Evolutionary conservation across 2,113 vertebrate species (phyloP), one percentile per base, ranked within the genome.

Genomic region (Sylvia atricapilla): DNA sequence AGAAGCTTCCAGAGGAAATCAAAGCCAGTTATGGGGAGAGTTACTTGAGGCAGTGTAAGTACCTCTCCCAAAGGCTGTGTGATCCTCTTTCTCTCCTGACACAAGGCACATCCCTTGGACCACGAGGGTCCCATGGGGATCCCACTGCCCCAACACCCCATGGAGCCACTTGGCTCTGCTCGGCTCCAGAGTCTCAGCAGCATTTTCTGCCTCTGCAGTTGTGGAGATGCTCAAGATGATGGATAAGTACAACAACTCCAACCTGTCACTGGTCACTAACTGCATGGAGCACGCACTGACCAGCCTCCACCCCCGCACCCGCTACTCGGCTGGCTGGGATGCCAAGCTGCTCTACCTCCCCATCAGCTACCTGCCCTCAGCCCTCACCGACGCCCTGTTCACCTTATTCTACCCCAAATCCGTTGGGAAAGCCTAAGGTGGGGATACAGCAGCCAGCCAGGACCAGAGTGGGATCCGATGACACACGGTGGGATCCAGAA

Each of bases 271-370:
- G 92, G 98, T 98, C 17, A 98, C 98, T 0, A 93, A 96, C 87
- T 98, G 98, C 91, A 98, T 98, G 98, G 98, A 98, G 50, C 98
- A 98, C 2, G 98, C 98, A 1, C 90, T 99, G 89, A 98, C 97
- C 41, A 97, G 98, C 11, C 31, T 85, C 28, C 52, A 97, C 62
- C 98, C 98, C 3, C 97, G 98, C 3, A 88, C 73, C 44, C 98
- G 98, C 63, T 99, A 99, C 90, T 96, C 98, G 0, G 96, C 69
- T 0, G 98, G 98, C 35, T 98, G 97, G 97, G 98, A 98, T 7
- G 97, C 98, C 87, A 98, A 97, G 37, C 92, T 98, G 35, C 25
- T 97, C 79, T 98, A 91, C 95, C 66, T 98, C 30, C 97, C 97
- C 18, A 39, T 98, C 43, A 98, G 98, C 87, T 98, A 98, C 67